Conservation (phyloP, 2,113 vertebrate species). For the Galemys pyrenaicus region DNA sequence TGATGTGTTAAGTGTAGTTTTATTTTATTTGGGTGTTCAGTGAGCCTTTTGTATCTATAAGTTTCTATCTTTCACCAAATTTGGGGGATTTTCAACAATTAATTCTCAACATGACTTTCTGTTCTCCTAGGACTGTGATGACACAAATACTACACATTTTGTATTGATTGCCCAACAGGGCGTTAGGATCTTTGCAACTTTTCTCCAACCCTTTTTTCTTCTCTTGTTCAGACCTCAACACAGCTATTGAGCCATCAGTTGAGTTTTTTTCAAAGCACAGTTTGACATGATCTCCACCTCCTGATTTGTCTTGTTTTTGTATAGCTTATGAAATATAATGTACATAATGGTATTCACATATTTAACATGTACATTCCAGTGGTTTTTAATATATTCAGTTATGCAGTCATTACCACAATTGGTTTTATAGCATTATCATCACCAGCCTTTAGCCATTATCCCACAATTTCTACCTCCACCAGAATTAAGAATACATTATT, state of each 20-base stretch:
- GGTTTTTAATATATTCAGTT: not conserved
- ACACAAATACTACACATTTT: not conserved
- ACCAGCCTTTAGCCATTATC: not conserved
- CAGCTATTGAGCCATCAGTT: not conserved
- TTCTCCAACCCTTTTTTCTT: not conserved
- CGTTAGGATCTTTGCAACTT: not conserved
- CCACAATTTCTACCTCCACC: not conserved
- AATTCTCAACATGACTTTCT: not conserved
- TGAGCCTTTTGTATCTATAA: slow-evolving; percentile 16
- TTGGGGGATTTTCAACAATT: not conserved
- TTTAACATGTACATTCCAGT: not conserved
- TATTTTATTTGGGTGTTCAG: not conserved
- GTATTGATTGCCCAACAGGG: not conserved
- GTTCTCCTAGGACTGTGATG: not conserved
- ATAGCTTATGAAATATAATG: not conserved
- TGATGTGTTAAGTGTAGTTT: not conserved
- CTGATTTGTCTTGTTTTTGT: not conserved
- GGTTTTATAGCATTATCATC: not conserved
- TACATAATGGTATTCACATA: not conserved
- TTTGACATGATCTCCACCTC: not conserved
- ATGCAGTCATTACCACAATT: not conserved
- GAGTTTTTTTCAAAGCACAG: not conserved
- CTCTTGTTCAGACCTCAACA: not conserved
- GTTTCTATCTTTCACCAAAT: slow-evolving; percentile 17
- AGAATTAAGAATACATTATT: not conserved